These are phyloP conservation scores for Bathynomus jamesi DNA, from an alignment of 1,140 invertebrate species.

Conservation along the genomic window DNA sequence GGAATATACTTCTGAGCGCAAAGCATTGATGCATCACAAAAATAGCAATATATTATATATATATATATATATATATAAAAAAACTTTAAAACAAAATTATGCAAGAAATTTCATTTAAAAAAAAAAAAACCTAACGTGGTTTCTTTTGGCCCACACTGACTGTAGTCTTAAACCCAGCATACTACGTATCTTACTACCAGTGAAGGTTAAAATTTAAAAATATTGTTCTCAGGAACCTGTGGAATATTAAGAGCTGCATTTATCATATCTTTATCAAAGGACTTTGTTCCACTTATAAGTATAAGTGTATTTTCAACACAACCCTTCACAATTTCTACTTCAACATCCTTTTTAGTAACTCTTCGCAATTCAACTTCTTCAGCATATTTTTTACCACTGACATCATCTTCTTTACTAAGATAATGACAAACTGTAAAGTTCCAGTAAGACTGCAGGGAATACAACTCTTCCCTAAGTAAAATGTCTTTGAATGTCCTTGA, in stretches of 20 bases:
- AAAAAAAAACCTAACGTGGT: too few species aligned
- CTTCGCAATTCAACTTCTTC: constrained; percentile 37
- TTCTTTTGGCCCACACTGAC: too few species aligned
- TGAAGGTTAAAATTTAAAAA: not conserved
- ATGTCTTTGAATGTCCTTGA: constrained; percentile 49
- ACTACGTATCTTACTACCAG: too few species aligned
- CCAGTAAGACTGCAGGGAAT: constrained; percentile 52
- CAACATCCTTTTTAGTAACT: constrained; percentile 36
- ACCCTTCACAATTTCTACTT: constrained; percentile 28
- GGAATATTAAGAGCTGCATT: constrained; percentile 2
- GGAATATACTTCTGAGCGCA: too few species aligned
- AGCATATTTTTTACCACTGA: constrained; percentile 33
- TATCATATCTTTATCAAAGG: constrained; percentile 10
- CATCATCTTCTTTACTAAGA: constrained; percentile 45
- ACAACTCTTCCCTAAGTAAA: constrained; percentile 52
- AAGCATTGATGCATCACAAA: too few species aligned
- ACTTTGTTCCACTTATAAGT: constrained; percentile 10
- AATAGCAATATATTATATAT: too few species aligned
- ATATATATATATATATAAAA: too few species aligned
- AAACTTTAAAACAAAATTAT: too few species aligned
- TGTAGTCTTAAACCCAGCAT: too few species aligned
- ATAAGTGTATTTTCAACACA: constrained; percentile 29
- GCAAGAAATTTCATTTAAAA: too few species aligned
- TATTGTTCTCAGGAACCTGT: not conserved
- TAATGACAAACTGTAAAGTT: constrained; percentile 57